Percentiles rank a stretch among this genome's conserved stretches.
These are phyloP conservation scores for Cephus cinctus DNA, from an alignment of 1,140 invertebrate genomes.

Conservation along the genomic window DNA sequence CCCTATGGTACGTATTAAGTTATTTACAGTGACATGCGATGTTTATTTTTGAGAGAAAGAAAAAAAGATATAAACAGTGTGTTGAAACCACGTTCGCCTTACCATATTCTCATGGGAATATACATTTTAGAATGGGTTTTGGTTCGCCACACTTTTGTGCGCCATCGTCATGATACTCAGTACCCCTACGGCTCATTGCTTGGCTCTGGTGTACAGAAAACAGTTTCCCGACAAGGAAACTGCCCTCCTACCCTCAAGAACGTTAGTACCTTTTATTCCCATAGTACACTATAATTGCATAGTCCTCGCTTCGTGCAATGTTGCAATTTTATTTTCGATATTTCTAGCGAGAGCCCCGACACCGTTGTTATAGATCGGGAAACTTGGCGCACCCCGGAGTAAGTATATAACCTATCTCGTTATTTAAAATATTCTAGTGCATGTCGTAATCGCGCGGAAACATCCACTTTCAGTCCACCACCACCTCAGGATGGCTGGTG, in stretches of 20 bases:
- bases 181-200: constrained; percentile 48
- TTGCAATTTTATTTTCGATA: constrained; percentile 11
- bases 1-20: constrained; percentile 60
- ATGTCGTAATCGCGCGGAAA: too few relatives aligned
- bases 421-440: constrained; percentile 3
- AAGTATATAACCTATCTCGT: constrained; percentile 18
- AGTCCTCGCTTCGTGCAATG: constrained; percentile 8
- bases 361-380: constrained; percentile 39
- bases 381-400: constrained; percentile 44
- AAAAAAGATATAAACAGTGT: constrained; percentile 6
- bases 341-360: constrained; percentile 39
- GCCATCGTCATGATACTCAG: constrained; percentile 43
- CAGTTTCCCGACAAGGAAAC: constrained; percentile 28
- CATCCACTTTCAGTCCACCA: constrained; percentile 33
- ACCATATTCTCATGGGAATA: too few relatives aligned
- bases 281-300: neutral
- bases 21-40: neutral
- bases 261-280: constrained; percentile 30
- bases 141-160: constrained; percentile 55
- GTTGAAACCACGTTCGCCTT: too few relatives aligned
- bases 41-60: constrained; percentile 14
- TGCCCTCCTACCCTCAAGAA: constrained; percentile 31
- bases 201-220: constrained; percentile 42
- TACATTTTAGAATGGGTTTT: constrained; percentile 63
- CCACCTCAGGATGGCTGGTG: constrained; percentile 38